phyloP scores from a whole-genome alignment of 1,140 invertebrate species.

The Rhopalosiphum maidis region DNA sequence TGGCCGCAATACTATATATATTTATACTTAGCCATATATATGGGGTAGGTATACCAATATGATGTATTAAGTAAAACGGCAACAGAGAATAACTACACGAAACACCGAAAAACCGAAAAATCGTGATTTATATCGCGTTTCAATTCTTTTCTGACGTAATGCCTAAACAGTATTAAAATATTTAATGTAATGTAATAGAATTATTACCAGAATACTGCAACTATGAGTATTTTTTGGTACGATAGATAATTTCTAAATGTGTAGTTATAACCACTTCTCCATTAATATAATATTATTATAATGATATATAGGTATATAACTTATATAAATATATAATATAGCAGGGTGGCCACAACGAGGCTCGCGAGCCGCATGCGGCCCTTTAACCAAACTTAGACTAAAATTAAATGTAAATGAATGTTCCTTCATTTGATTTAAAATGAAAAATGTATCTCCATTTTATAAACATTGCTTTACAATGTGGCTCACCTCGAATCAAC shows the following conservation, averaged over 20 bases:
- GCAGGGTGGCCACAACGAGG: too few relatives aligned
- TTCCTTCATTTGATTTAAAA: too few relatives aligned
- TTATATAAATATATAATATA: too few relatives aligned
- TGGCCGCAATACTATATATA: neutral
- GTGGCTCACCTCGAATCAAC: too few relatives aligned
- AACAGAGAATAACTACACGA: neutral
- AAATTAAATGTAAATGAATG: too few relatives aligned
- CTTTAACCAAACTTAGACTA: too few relatives aligned
- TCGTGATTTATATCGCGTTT: neutral
- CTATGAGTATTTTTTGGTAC: neutral
- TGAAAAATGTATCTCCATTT: too few relatives aligned
- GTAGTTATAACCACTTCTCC: neutral
- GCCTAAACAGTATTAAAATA: neutral
- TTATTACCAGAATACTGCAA: neutral
- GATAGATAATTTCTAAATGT: neutral
- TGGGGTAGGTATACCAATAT: neutral
- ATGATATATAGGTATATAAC: too few relatives aligned
- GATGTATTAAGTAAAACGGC: neutral
- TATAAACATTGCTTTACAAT: too few relatives aligned
- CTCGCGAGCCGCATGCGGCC: too few relatives aligned
- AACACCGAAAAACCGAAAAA: neutral
- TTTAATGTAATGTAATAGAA: neutral
- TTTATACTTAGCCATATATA: neutral
- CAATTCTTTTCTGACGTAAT: neutral
- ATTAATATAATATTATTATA: neutral